Evolutionary conservation across 1,140 invertebrate genomes (phyloP).

Genomic region (Drosophila repletoides): DNA sequence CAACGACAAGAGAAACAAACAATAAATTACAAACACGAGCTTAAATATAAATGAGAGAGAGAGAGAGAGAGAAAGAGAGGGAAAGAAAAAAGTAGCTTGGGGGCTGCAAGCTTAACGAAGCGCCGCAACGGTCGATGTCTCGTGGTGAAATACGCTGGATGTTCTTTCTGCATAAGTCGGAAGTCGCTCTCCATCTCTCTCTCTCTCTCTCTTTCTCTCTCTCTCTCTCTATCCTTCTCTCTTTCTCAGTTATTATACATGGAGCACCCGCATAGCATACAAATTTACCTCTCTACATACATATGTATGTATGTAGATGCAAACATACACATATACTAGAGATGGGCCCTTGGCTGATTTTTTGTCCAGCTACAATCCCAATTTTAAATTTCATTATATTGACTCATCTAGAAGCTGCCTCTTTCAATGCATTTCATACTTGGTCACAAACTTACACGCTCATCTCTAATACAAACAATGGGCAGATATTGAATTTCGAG

Average conservation of each 20-base stretch:
- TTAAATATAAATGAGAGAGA: no score
- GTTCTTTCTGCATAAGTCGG: constrained; percentile 1
- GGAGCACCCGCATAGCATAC: constrained; percentile 51
- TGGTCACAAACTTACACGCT: no score
- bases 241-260: background rate
- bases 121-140: background rate
- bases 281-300: constrained; percentile 45
- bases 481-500: constrained; percentile 62
- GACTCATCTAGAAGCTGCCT: no score
- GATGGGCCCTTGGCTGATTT: no score
- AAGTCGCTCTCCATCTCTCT: constrained; percentile 34
- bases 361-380: no score
- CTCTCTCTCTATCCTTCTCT: background rate
- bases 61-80: no score
- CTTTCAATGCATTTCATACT: no score
- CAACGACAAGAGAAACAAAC: constrained; percentile 4
- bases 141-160: constrained; percentile 13
- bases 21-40: constrained; percentile 1
- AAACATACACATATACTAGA: no score
- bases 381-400: no score
- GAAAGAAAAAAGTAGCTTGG: background rate
- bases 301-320: no score
- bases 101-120: background rate
- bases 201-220: background rate
- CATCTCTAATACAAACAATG: no score